Base-by-base conservation (phyloP, 1,140 invertebrate species). In the Zaprionus tsacasi region DNA sequence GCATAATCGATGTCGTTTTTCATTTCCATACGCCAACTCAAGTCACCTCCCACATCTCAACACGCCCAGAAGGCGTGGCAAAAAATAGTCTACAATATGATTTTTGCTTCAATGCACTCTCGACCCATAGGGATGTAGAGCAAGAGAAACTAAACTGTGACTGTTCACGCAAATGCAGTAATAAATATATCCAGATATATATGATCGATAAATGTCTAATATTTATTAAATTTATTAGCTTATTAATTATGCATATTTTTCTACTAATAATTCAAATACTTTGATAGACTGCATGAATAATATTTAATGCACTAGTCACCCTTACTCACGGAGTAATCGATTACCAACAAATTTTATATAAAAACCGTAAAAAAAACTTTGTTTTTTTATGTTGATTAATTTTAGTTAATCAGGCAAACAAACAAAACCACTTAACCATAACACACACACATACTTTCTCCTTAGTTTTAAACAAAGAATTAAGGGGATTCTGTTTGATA, bases 1-100 rank as follows among this genome's bases (percentile, higher is more conserved):
- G 73, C 80, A 87, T 87, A 82, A 87, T 87, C 80, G 59, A 69
- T 75, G 83, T 80, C 83, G 80, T 80, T 80, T 88, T 78, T 83
- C 80, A 88, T 87, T 82, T 87, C 61, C 77, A 66, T 55, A 79
- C 55, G 57, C 35, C 12, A 25, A 15, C 25, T 33, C 21, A 21
- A n/a, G 13, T 13, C 13, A 6, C 21, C 30, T 35, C 43, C 38
- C 12, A 1, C 21, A 27, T 57, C 45, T n/a, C 30, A 13, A 27
- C 27, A 58, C 50, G 48, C 60, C 69, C 54, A 54, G 25, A 63
- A 66, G 58, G 40, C 68, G 72, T 6, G 60, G 69, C 56, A 70
- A 70, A 55, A 78, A 35, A 30, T 30, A 70, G 59, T 75, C 81
- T 69, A 75, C 64, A 76, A 56, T 78, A 70, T 74, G 68, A 76